Evolutionary conservation across 2,797 vertebrate genomes (phyloP), one percentile per base, ranked within the genome.

Genomic region (Centropyge bicolor): DNA sequence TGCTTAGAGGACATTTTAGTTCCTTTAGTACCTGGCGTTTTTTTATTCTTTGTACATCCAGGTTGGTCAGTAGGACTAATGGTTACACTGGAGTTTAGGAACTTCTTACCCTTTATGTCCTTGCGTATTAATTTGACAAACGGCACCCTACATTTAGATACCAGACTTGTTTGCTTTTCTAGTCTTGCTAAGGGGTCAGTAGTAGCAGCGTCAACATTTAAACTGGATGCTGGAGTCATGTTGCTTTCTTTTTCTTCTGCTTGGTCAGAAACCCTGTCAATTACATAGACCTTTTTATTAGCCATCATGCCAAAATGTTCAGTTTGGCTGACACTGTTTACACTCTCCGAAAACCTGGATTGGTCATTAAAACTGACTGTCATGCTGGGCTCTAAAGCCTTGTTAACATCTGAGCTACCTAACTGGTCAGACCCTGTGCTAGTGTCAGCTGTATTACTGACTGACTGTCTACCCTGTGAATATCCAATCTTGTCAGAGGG

Each of bases 91-190:
- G 78, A 85, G 54, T 75, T 88, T 0, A 79, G 22, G 35, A 76
- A 70, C 40, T 74, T 88, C 52, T 87, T 86, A 43, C 61, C 69
- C 35, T 83, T 79, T 0, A 91, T 80, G 54, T 94, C 91, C 49
- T 89, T 89, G 3, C 90, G 91, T 75, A 90, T 88, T 49, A 94
- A 79, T 80, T 93, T 94, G 56, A 94, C 89, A 85, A 86, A 91
- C 3, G 92, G 91, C 14, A 89, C 61, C 41, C 66, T 79, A 70
- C 85, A 91, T 40, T 87, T 84, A 3, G 92, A 86, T n/a, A 89
- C 84, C 11, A 89, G 70, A 41, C 57, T 70, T 19, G 52, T 84
- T 68, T 89, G 82, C 48, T 86, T 90, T 63, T 86, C 86, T 19
- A 84, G 45, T 35, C 72, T 76, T 61, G 55, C 51, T 60, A 78